phyloP scores from a whole-genome alignment of 1,140 invertebrate species.

The Zaprionus vittiger region DNA sequence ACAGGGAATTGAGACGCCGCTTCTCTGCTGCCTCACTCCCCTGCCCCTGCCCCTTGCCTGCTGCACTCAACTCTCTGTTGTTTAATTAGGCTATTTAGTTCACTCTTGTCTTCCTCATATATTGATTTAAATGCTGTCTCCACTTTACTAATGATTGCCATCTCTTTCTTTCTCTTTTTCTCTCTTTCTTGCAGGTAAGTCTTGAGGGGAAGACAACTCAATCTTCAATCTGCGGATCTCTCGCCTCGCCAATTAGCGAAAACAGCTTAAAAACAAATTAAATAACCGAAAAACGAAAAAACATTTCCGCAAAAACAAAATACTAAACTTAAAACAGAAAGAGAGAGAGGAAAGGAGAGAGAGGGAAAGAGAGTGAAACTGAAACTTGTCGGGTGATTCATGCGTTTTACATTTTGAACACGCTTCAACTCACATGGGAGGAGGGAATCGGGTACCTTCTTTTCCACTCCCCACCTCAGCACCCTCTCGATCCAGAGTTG shows the following conservation, averaged over 20 bases:
- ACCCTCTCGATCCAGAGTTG: conserved; percentile 16
- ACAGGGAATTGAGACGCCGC: conserved; percentile 26
- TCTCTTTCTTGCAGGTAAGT: conserved; percentile 70
- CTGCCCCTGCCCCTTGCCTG: background rate
- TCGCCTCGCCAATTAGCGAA: conserved; percentile 59
- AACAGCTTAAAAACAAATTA: conserved; percentile 56
- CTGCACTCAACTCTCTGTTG: conserved; percentile 8
- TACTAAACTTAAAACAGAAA: conserved; percentile 24
- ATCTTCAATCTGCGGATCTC: conserved; percentile 24
- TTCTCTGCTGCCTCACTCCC: background rate
- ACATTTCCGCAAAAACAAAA: conserved; percentile 73
- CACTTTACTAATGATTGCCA: conserved; percentile 67
- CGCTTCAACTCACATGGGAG: conserved; percentile 69
- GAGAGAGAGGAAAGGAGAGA: conserved; percentile 7
- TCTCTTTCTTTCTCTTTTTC: conserved; percentile 16
- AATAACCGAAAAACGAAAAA: conserved; percentile 23
- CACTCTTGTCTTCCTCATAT: conserved; percentile 11
- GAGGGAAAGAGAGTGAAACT: conserved; percentile 39
- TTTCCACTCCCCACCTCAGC: too few species aligned
- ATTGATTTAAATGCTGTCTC: conserved; percentile 41
- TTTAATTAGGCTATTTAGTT: conserved; percentile 54
- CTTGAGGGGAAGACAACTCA: conserved; percentile 31
- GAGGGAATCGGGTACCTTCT: background rate
- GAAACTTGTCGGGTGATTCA: conserved; percentile 69
- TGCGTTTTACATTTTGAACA: conserved; percentile 65